Conservation (phyloP, 2,888 invertebrate species). For the Ariolimax columbianus region DNA sequence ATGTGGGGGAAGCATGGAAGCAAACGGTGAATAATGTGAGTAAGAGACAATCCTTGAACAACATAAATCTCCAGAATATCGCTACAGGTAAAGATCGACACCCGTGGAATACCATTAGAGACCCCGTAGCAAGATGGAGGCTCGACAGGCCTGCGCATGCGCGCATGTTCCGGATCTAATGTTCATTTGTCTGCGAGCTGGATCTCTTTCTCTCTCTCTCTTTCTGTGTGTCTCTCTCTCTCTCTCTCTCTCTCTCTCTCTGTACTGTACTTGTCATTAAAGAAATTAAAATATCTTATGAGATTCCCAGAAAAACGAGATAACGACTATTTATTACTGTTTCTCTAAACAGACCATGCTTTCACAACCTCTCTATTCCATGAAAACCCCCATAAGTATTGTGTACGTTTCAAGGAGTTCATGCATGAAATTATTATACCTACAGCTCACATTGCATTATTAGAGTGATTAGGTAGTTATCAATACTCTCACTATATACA, state of each 20-base stretch:
- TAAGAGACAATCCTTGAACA: constrained; percentile 37
- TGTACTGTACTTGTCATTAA: too few species aligned
- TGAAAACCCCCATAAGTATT: too few species aligned
- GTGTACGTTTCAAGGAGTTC: too few species aligned
- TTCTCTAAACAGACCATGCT: too few species aligned
- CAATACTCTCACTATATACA: too few species aligned
- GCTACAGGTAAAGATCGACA: constrained; percentile 60
- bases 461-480: too few species aligned
- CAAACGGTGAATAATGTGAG: constrained; percentile 42
- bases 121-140: constrained; percentile 62
- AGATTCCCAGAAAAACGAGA: too few species aligned
- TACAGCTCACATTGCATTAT: too few species aligned
- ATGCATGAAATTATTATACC: too few species aligned
- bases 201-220: not conserved
- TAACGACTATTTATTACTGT: too few species aligned
- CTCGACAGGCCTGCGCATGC: constrained; percentile 60
- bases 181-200: not conserved
- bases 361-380: too few species aligned
- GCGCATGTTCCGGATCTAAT: constrained; percentile 39
- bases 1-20: constrained; percentile 30
- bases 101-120: constrained; percentile 60
- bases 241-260: not conserved
- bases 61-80: constrained; percentile 45
- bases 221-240: not conserved
- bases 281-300: too few species aligned